A percentile compares a stretch with the other conserved stretches of the same genome.
Evolutionary conservation across 2,113 vertebrate species (phyloP).

Genomic region (Paraplagusia blochii): DNA sequence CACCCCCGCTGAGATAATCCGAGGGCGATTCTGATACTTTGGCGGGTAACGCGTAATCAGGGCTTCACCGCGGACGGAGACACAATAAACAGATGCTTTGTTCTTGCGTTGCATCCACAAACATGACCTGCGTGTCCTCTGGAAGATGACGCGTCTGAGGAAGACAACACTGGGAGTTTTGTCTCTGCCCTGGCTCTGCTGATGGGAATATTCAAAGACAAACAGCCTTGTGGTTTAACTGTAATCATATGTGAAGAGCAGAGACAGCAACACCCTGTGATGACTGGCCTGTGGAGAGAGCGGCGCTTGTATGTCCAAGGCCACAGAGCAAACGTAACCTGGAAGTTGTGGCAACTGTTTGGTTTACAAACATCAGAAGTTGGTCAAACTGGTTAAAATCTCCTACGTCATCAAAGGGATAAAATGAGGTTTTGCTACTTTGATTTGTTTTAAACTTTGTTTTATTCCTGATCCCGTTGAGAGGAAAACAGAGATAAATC

Average conservation of each 20-base stretch:
- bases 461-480: no score
- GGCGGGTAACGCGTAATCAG: neutral
- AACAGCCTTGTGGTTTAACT: constrained; percentile 15
- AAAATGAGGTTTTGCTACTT: no score
- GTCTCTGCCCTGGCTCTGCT: constrained; percentile 4
- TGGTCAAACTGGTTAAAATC: constrained; percentile 9
- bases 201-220: constrained; percentile 10
- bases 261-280: constrained; percentile 13
- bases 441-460: no score
- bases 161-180: constrained; percentile 18
- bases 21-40: neutral
- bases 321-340: constrained; percentile 1
- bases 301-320: neutral
- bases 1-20: neutral
- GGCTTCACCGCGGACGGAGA: neutral
- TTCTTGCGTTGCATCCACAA: constrained; percentile 8
- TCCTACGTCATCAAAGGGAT: no score
- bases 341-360: constrained; percentile 5
- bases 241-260: constrained; percentile 18
- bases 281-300: neutral
- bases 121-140: neutral
- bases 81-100: constrained; percentile 9
- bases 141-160: constrained; percentile 2
- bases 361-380: constrained; percentile 42
- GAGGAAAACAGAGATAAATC: no score